Conservation (phyloP, 37 sponge, comb jelly and placozoan genomes). For the Bolinopsis microptera region DNA sequence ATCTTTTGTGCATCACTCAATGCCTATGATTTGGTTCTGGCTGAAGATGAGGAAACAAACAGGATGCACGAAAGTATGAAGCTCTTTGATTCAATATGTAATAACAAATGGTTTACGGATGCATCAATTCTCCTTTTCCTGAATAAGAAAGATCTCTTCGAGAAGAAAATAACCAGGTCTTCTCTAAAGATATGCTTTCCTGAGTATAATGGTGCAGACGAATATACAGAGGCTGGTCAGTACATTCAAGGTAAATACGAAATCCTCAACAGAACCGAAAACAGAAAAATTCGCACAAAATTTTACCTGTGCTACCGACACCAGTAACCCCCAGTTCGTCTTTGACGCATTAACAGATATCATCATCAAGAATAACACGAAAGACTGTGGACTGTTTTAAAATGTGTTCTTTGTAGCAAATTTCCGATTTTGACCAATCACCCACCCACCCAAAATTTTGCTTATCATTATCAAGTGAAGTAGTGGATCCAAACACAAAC, state of each 20-base stretch:
- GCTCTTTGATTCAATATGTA: slow-evolving; percentile 92
- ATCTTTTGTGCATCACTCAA: slow-evolving; percentile 86
- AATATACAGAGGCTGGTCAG: slow-evolving; percentile 70
- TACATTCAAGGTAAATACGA: slow-evolving; percentile 78
- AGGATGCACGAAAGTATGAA: slow-evolving; percentile 91
- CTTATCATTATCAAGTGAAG: too few relatives aligned
- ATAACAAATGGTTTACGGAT: slow-evolving; percentile 83
- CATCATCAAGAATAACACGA: slow-evolving; percentile 82
- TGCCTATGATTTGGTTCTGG: slow-evolving; percentile 84
- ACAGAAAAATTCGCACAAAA: slow-evolving; percentile 86
- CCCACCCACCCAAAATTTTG: too few relatives aligned
- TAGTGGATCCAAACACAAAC: too few relatives aligned
- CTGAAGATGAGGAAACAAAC: slow-evolving; percentile 90
- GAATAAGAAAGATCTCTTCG: slow-evolving; percentile 93
- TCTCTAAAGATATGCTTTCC: slow-evolving; percentile 86
- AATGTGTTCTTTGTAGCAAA: slow-evolving; percentile 63
- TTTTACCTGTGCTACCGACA: slow-evolving; percentile 93
- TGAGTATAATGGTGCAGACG: slow-evolving; percentile 78
- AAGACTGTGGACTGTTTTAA: slow-evolving; percentile 78
- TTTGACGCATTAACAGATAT: slow-evolving; percentile 90
- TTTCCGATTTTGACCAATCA: too few relatives aligned
- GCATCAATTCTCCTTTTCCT: slow-evolving; percentile 92
- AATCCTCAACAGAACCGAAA: slow-evolving; percentile 71
- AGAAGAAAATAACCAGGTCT: slow-evolving; percentile 76
- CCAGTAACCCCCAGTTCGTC: slow-evolving; percentile 83